Evolutionary conservation across 2,888 invertebrate genomes (phyloP), one percentile per base, ranked within the genome.

Genomic region (Parnassius orleans): DNA sequence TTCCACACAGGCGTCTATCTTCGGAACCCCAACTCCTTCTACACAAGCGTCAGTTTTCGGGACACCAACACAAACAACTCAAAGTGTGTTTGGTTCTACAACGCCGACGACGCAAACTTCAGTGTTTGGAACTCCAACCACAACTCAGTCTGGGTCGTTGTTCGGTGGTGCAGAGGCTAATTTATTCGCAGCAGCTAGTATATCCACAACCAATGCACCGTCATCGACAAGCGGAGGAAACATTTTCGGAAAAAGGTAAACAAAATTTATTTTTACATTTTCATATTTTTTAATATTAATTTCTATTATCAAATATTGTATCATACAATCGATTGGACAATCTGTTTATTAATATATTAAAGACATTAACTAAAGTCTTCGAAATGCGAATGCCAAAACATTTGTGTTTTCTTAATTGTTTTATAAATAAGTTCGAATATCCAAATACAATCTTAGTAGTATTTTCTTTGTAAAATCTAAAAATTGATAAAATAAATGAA

Each of bases 151-250:
- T 54, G 75, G 81, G 2, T 90, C 90, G 3, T 67, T 87, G 44
- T 84, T 87, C 68, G 83, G 86, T 48, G 78, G 81, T 12, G 77
- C 74, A 42, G 84, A 86, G 68, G 66, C 76, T 1, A 87, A 77
- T 70, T 65, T 92, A 67, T 92, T 92, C 69, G 87, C 89, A 1
- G 76, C 87, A 0, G 88, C 89, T 12, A 90, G 83, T 69, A 92
- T 92, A 70, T 90, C 91, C 0, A 86, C 90, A 0, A 87, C 87
- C 0, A 86, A 74, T 54, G 83, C 87, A 0, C 73, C 84, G 0
- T 72, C 84, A 7, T 80, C 74, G 33, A 69, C 72, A 1, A 81
- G 75, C 50, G 80, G 82, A 9, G 87, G 87, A 53, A 89, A 76
- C 69, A 84, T 89, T 66, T 90, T 91, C 70, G 87, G 87, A 24